Conservation (phyloP, 1,140 invertebrate genomes). For the Philotrypesis tridentata region DNA sequence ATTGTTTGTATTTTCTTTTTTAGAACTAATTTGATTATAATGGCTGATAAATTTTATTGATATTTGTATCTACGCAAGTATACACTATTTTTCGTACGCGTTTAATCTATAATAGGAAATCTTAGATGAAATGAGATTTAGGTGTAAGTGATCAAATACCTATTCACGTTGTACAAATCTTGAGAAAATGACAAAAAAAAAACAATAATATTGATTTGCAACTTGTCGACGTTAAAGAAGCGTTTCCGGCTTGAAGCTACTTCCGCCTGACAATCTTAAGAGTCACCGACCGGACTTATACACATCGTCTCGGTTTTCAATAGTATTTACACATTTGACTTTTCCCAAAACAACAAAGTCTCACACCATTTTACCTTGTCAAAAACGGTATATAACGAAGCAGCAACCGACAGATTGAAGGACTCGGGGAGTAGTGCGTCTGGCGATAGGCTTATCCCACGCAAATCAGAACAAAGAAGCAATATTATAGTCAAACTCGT, state of each 20-base stretch:
- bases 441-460: not conserved
- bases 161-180: no score
- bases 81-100: no score
- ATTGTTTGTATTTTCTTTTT: no score
- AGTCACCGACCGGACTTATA: not conserved
- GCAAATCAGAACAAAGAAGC: not conserved
- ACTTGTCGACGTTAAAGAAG: not conserved
- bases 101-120: no score
- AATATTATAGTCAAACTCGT: not conserved
- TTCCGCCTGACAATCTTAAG: not conserved
- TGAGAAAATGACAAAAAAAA: no score
- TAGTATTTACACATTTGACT: not conserved
- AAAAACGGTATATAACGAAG: slow-evolving; percentile 4
- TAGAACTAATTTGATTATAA: no score
- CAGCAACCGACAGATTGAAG: not conserved
- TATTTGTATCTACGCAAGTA: no score
- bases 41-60: no score
- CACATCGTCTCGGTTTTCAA: not conserved
- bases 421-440: not conserved
- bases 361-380: not conserved
- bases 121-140: no score
- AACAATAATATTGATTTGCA: not conserved
- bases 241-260: not conserved
- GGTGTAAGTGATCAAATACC: no score
- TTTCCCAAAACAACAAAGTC: slow-evolving; percentile 22